Percentiles rank a stretch among this genome's conserved stretches.
Conservation (phyloP, 2,113 vertebrate genomes). For the Anas platyrhynchos region DNA sequence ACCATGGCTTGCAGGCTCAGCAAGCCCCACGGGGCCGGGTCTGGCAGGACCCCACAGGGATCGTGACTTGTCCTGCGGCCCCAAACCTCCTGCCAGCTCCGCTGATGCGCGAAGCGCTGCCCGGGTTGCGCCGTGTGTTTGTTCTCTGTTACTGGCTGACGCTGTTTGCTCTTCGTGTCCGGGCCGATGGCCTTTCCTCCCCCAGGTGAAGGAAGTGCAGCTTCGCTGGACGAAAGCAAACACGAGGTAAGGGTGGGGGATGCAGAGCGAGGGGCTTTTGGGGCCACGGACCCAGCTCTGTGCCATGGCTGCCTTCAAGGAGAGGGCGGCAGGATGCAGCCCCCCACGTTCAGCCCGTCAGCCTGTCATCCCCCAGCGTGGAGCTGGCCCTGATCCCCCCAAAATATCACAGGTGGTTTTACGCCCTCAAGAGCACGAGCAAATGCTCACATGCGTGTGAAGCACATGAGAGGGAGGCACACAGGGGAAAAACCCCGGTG, state of each 20-base stretch:
- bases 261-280: accelerated
- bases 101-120: accelerated
- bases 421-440: not conserved
- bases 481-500: not conserved
- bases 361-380: accelerated
- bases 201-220: not conserved
- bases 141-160: not conserved
- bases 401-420: accelerated
- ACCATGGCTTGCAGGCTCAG: not conserved
- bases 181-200: not conserved
- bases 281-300: not conserved
- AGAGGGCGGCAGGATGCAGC: not conserved
- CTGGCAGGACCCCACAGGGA: not conserved
- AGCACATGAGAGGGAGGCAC: accelerated
- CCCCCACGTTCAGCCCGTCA: not conserved
- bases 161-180: not conserved
- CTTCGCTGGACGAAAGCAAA: not conserved
- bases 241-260: accelerated
- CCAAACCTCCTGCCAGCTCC: not conserved
- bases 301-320: not conserved
- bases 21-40: not conserved
- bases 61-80: not conserved
- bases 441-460: not conserved
- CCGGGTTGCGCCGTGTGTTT: not conserved
- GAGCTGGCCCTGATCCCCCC: not conserved